Base-by-base conservation (phyloP, 2,113 vertebrate genomes). In the Catagonus wagneri region DNA sequence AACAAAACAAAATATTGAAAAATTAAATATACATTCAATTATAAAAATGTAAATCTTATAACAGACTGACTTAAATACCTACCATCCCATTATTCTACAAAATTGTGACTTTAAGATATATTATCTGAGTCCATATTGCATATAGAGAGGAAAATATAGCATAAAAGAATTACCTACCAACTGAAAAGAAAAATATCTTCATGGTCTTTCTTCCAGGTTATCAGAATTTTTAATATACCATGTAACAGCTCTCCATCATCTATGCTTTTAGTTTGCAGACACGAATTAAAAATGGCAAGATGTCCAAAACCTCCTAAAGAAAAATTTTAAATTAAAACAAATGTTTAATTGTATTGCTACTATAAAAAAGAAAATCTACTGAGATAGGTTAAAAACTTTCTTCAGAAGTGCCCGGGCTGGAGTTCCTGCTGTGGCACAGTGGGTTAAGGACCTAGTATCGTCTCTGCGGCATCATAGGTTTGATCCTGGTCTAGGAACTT, bases 111-210 rank as follows among this genome's bases (percentile, higher is more conserved):
- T 11, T 52, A 71, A 89, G 15, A 89, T 66, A 87, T 1, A 39
- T 6, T 58, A 25, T 36, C 61, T 76, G 23, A 8, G 6, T 75
- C 32, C 56, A 90, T 23, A 29, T 27, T 54, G 20, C n/a, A 65
- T 2, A 60, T 0, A 9, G 3, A 63, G 14, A 7, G 29, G 2
- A 80, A 54, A 95, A 89, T 4, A 58, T 0, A 52, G 56, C 44
- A 86, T 15, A 52, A 75, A 75, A 86, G 32, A 9, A 74, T 91
- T 19, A 98, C 98, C 44, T 88, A 99, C 99, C 99, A 98, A 97
- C 98, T 99, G 95, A 99, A 99, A 56, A 99, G 99, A 96, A 99
- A 99, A 97, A 99, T 98, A 60, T 99, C 99, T 85, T 99, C 99
- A 74, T 98, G 99, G 87, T 98, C 98, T 80, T 97, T 99, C 96